Evolutionary conservation across 1,140 invertebrate species (phyloP), one percentile per base, ranked within the genome.

Genomic region (Bombus confusus): DNA sequence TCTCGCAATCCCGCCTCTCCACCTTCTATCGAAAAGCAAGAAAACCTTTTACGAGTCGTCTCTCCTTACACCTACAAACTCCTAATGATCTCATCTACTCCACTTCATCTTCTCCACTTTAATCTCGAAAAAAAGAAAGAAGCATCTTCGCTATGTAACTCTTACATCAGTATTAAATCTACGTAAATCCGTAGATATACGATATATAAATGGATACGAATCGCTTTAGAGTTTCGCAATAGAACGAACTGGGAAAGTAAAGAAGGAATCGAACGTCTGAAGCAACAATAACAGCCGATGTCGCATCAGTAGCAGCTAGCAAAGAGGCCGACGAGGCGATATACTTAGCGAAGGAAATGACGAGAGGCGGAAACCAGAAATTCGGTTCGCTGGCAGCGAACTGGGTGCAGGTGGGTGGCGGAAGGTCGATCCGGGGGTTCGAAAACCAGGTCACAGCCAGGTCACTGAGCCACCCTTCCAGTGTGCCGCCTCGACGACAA

Each of bases 371-470:
- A 88, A 91, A 91, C 62, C 87, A 88, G 90, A 69, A 91, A 91
- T 91, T 91, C 80, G 90, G 87, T 91, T 80, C 86, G 81, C 82
- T 83, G 72, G 75, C 80, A 79, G 87, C 78, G 76, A 75, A 88
- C 85, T 59, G 75, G 89, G 74, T 18, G 80, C 80, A 78, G 76
- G 84, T 84, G 80, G 88, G 83, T 77, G 86, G 83, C 62, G 59
- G 80, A 90, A 88, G 85, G 83, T 88, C 81, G 82, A 71, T 43
- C 71, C 72, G 88, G 87, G 79, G 82, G 87, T 87, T 74, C 80
- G 86, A 68, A 89, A 91, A 91, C 86, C 83, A 78, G 90, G 90
- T 91, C 90, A 91, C 34, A 83, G 64, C 74, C 71, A 80, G 90
- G 87, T 91, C 90, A 91, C 90, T 91, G 90, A 91, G 90, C 90